Evolutionary conservation across 2,888 invertebrate genomes (phyloP).

Genomic region (Platycheirus albimanus): DNA sequence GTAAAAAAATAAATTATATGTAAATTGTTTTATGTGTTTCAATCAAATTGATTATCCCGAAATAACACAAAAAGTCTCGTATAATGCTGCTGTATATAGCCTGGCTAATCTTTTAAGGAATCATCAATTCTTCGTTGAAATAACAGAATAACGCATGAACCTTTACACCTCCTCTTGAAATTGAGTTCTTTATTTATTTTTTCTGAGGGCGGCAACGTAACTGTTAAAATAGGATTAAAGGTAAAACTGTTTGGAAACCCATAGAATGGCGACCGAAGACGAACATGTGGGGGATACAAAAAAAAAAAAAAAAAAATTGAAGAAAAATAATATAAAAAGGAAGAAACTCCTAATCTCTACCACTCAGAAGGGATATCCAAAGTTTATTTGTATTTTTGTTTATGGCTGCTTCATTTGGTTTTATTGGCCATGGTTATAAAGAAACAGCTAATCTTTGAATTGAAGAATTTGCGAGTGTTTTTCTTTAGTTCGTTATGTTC

Average conservation of each 20-base stretch:
- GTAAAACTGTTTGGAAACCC: constrained; percentile 60
- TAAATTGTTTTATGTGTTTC: constrained; percentile 58
- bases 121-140: constrained; percentile 4
- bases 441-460: constrained; percentile 66
- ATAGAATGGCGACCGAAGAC: constrained; percentile 1
- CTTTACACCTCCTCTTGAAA: constrained; percentile 18
- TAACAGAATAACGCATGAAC: constrained; percentile 7
- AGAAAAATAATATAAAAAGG: constrained; percentile 1
- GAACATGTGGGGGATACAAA: background rate
- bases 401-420: constrained; percentile 72
- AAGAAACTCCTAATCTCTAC: constrained; percentile 65
- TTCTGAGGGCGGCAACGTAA: constrained; percentile 24
- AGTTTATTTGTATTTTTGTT: constrained; percentile 73
- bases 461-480: constrained; percentile 56
- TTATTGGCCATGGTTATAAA: constrained; percentile 68
- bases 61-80: background rate
- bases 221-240: constrained; percentile 70
- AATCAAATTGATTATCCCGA: constrained; percentile 47
- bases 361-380: constrained; percentile 69
- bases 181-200: constrained; percentile 41
- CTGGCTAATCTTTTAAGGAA: constrained; percentile 11
- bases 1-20: constrained; percentile 50
- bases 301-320: background rate
- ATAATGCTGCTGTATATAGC: constrained; percentile 8
- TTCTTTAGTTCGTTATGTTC: constrained; percentile 7